Evolutionary conservation across 2,113 vertebrate species (phyloP).

Genomic region (Ctenomys sociabilis): DNA sequence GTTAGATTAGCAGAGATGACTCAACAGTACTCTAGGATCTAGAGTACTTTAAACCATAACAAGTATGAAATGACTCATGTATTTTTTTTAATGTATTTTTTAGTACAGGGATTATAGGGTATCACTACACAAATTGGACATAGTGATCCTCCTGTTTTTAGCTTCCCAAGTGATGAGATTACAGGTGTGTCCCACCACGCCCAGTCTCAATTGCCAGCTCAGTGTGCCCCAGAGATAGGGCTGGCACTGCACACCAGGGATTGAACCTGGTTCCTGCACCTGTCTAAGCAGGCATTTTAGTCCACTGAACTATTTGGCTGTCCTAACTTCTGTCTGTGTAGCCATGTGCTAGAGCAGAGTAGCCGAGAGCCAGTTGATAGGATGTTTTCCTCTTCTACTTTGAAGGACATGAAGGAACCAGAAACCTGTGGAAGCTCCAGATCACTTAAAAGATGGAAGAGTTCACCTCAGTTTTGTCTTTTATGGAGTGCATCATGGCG

Average conservation of each 20-base stretch:
- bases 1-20: neutral
- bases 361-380: neutral
- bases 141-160: no score
- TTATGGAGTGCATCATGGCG: neutral
- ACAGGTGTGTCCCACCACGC: no score
- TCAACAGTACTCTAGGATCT: neutral
- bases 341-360: neutral
- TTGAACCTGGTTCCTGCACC: no score
- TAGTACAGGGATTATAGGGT: no score
- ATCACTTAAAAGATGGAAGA: neutral
- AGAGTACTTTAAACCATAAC: neutral
- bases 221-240: no score
- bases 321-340: neutral
- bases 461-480: neutral
- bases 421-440: neutral
- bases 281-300: no score
- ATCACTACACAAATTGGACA: no score
- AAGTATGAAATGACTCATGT: neutral
- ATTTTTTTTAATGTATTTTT: no score
- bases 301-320: no score
- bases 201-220: no score
- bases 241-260: no score
- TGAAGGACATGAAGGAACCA: neutral
- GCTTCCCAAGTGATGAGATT: no score
- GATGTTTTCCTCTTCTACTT: neutral